Base-by-base conservation (phyloP, 2,113 vertebrate species). In the Brachionichthys hirsutus region DNA sequence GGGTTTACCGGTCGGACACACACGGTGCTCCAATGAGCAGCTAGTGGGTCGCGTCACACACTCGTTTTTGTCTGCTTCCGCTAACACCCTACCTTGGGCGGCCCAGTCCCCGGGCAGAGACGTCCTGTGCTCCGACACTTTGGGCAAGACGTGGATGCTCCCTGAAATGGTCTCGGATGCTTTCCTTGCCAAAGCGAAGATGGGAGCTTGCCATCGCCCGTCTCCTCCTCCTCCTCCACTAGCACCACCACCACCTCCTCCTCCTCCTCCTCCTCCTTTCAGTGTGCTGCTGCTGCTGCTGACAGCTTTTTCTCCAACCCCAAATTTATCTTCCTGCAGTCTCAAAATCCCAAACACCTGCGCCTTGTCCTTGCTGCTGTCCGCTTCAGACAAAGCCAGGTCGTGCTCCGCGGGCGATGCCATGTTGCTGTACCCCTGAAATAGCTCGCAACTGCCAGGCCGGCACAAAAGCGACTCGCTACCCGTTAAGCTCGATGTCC, bases 101-200 rank as follows among this genome's bases (percentile, higher is more conserved):
- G 80, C 73, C 92, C 92, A 92, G 38, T 92, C 91, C 12, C 89
- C 89, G 0, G 85, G 42, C 41, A 91, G 83, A 17, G 90, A 88
- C 9, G 85, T 67, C 73, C 87, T 89, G 62, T 89, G 83, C 40
- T 93, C 92, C 42, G 87, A 83, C 72, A 90, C 89, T 86, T 90
- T 92, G 54, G 91, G 91, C 44, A 92, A 87, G 58, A 91, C 90
- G 14, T 92, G 90, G 80, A 92, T 92, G 82, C 90, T 90, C 67
- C 92, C 91, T 52, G 91, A 90, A 71, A 92, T 81, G 50, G 92
- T 92, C 77, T 93, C 92, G 17, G 91, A 92, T 24, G 91, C 91
- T 87, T 92, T 93, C 71, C 92, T 89, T 57, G 91, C 92, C 64
- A 93, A 70, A 9, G 92, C 92, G 67, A 93, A 93, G 62, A 93